Conservation (phyloP, 2,888 invertebrate genomes). For the Pasiphila rectangulata region DNA sequence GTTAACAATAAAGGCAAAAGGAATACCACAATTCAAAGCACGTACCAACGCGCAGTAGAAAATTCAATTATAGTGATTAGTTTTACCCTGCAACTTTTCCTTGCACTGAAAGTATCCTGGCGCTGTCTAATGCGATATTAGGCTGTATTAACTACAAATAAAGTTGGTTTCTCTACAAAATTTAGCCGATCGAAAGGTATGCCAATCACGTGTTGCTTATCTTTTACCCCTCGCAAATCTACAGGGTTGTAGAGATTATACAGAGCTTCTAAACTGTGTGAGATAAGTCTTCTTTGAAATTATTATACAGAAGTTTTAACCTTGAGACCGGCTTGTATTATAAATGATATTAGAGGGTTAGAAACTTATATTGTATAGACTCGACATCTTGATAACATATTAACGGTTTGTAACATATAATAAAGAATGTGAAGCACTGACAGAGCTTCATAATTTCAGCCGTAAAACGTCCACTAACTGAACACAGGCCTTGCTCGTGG, state of each 20-base stretch:
- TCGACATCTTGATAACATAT: no score
- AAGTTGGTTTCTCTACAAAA: constrained; percentile 25
- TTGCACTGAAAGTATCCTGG: constrained; percentile 50
- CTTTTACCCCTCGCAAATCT: constrained; percentile 48
- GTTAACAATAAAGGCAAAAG: constrained; percentile 59
- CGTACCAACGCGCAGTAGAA: constrained; percentile 60
- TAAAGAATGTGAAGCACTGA: no score
- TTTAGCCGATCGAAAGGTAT: constrained; percentile 37
- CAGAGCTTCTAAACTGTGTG: background rate
- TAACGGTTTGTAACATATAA: no score
- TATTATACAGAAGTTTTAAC: no score
- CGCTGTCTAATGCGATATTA: constrained; percentile 34
- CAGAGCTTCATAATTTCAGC: no score
- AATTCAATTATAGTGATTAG: constrained; percentile 74
- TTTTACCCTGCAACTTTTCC: constrained; percentile 63
- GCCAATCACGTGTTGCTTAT: constrained; percentile 56
- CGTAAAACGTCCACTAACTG: no score
- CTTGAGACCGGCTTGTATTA: no score
- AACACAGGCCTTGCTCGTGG: no score
- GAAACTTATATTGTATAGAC: no score
- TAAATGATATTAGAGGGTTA: no score
- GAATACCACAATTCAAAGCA: constrained; percentile 68
- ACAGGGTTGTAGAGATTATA: constrained; percentile 38
- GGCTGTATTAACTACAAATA: constrained; percentile 31
- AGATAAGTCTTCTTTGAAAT: no score